Conservation (phyloP, 2,888 invertebrate species). For the Labia minor region DNA sequence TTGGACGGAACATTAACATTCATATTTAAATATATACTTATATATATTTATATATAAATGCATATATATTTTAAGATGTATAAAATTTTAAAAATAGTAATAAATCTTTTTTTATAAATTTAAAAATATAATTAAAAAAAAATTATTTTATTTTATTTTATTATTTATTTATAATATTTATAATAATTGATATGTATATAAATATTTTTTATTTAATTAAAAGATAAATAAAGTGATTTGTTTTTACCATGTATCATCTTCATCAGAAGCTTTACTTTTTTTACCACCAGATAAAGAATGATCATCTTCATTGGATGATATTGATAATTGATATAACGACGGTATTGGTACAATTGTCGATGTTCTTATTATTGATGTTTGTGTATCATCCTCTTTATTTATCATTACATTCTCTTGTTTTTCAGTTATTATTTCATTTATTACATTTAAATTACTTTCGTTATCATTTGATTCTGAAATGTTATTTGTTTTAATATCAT, state of each 20-base stretch:
- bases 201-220: background rate
- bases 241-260: background rate
- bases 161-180: background rate
- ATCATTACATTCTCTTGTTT: background rate
- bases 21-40: no score
- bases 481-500: background rate
- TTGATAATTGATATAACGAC: background rate
- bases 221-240: no score
- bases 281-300: background rate
- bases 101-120: no score
- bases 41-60: no score
- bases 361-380: background rate
- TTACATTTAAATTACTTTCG: background rate
- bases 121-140: background rate
- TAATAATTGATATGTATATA: background rate
- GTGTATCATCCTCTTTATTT: background rate
- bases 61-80: no score
- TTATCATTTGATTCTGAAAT: background rate
- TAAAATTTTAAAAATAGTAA: no score
- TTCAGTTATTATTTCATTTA: background rate
- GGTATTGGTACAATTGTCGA: background rate
- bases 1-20: no score
- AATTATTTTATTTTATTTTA: background rate
- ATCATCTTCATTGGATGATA: background rate
- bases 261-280: background rate